phyloP scores from a whole-genome alignment of 2,888 invertebrate species.

The Lagria hirta region DNA sequence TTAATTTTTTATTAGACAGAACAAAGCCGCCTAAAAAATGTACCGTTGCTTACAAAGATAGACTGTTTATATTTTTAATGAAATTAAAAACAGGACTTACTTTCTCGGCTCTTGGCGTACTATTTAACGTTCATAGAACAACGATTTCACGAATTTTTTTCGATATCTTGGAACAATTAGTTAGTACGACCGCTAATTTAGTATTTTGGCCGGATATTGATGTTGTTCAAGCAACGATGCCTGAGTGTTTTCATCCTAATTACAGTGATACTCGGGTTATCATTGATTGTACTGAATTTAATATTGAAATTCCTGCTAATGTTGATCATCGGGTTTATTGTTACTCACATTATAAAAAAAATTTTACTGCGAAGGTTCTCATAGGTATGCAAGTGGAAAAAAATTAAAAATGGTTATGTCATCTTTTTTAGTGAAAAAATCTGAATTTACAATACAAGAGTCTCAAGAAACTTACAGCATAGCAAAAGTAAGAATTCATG shows the following conservation, averaged over 20 bases:
- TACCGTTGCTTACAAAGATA: conserved; percentile 2
- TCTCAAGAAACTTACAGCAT: too few relatives aligned
- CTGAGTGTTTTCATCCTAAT: conserved; percentile 8
- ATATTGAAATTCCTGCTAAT: conserved; percentile 7
- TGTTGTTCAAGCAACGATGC: conserved; percentile 8
- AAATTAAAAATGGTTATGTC: too few relatives aligned
- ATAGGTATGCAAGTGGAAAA: too few relatives aligned
- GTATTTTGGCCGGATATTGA: conserved; percentile 13
- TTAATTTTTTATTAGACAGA: background rate
- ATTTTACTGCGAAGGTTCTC: conserved; percentile 1
- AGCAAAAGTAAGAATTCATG: too few relatives aligned
- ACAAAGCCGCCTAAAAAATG: background rate
- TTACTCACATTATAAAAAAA: conserved; percentile 4
- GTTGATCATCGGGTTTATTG: background rate
- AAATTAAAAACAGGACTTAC: conserved; percentile 2
- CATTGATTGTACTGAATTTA: conserved; percentile 22
- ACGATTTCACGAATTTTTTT: conserved; percentile 1
- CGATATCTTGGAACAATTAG: background rate
- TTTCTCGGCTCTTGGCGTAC: background rate
- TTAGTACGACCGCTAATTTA: background rate
- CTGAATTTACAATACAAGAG: too few relatives aligned
- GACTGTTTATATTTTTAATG: conserved; percentile 5
- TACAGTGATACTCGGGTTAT: conserved; percentile 11
- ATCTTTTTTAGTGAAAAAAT: too few relatives aligned
- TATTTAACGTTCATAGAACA: conserved; percentile 3